Evolutionary conservation across 30 jellyfish, hydroid and myxozoan genomes (phyloP).

Genomic region (Pelagia noctiluca): DNA sequence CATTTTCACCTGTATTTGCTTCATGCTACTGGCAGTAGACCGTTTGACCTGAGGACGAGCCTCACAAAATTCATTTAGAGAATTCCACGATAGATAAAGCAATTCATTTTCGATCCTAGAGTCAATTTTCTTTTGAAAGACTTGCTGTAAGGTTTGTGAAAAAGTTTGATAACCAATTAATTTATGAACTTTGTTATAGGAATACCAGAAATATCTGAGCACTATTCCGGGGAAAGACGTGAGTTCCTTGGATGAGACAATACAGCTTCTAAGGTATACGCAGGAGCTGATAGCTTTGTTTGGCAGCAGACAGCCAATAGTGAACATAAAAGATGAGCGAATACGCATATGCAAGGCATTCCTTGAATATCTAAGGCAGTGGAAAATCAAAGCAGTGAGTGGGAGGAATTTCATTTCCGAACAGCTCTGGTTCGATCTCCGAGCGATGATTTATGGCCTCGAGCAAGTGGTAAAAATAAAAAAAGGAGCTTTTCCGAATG

Average conservation of each 20-base stretch:
- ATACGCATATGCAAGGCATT: conserved; percentile 16
- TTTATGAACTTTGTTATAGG: background rate
- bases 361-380: background rate
- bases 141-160: background rate
- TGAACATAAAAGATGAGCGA: background rate
- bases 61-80: background rate
- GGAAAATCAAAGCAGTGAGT: background rate
- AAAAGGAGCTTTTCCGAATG: background rate
- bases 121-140: too few species aligned
- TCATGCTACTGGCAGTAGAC: too few species aligned
- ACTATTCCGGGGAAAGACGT: conserved; percentile 1
- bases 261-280: background rate
- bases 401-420: background rate
- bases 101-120: too few species aligned
- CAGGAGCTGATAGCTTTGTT: conserved; percentile 20
- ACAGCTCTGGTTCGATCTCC: background rate
- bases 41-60: background rate
- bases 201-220: background rate
- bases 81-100: background rate
- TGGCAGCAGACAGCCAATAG: conserved; percentile 19
- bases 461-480: background rate
- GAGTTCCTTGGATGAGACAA: conserved; percentile 17
- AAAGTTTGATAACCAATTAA: background rate
- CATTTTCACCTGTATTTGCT: too few species aligned
- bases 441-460: background rate